These are phyloP conservation scores for Pteronura brasiliensis DNA, from an alignment of 2,113 vertebrate genomes.

Conservation along the genomic window DNA sequence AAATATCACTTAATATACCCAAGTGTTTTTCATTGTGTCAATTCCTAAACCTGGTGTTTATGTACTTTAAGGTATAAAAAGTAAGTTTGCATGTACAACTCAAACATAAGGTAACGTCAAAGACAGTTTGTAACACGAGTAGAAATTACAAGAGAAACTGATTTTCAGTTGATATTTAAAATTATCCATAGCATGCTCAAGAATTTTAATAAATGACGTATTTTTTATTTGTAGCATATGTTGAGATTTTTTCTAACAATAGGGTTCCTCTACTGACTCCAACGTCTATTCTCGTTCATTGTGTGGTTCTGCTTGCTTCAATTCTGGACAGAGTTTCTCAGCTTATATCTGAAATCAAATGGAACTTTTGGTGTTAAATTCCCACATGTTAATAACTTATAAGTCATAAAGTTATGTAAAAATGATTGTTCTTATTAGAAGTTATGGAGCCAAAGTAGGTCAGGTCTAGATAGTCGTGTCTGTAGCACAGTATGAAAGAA, in stretches of 20 bases:
- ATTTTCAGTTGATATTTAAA: slow-evolving; percentile 21
- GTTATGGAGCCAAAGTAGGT: background rate
- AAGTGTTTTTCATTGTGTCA: slow-evolving; percentile 40
- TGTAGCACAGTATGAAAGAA: background rate
- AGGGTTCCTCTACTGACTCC: background rate
- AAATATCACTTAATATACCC: slow-evolving; percentile 19
- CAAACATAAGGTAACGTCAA: background rate
- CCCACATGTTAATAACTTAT: background rate
- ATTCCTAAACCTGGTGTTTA: slow-evolving; percentile 4
- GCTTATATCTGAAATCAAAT: slow-evolving; percentile 21
- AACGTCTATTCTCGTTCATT: background rate
- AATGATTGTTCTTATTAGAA: background rate
- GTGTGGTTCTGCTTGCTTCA: background rate
- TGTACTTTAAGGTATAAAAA: slow-evolving; percentile 6
- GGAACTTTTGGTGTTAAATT: background rate
- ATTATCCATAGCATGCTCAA: background rate
- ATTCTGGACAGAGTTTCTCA: background rate
- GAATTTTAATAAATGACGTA: slow-evolving; percentile 15
- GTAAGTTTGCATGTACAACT: background rate
- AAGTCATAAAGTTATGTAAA: background rate
- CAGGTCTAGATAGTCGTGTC: background rate
- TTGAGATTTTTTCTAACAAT: slow-evolving; percentile 3
- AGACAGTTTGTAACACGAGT: background rate
- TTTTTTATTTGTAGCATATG: background rate
- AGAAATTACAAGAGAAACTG: background rate